A percentile compares a stretch with the other conserved stretches of the same genome.
These are phyloP conservation scores for Eremobia ochroleuca DNA, from an alignment of 2,888 invertebrate genomes.

Conservation along the genomic window DNA sequence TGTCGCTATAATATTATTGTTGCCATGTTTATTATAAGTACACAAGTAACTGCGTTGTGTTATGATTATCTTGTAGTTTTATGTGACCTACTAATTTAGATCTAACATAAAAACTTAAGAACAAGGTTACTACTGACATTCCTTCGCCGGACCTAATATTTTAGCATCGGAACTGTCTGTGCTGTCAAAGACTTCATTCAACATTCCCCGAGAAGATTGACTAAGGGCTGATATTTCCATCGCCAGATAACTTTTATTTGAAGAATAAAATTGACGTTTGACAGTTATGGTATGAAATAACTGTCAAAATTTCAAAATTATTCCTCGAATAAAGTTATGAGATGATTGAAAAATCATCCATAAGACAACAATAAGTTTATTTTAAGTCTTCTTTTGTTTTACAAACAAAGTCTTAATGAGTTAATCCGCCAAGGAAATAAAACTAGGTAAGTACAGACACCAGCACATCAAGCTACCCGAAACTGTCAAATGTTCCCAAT, in stretches of 20 bases:
- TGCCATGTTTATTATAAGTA: slow-evolving; percentile 54
- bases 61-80: slow-evolving; percentile 66
- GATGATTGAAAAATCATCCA: no score
- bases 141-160: slow-evolving; percentile 28
- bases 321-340: no score
- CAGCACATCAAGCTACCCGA: no score
- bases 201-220: slow-evolving; percentile 1
- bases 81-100: slow-evolving; percentile 64
- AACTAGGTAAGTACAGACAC: neutral
- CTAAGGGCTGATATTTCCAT: neutral
- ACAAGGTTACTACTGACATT: slow-evolving; percentile 51
- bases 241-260: no score
- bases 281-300: no score
- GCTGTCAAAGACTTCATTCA: neutral
- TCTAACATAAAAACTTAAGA: slow-evolving; percentile 31
- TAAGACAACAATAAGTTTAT: slow-evolving; percentile 12
- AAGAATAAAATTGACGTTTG: no score
- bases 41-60: slow-evolving; percentile 50
- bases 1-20: slow-evolving; percentile 66
- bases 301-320: no score
- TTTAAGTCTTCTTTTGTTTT: slow-evolving; percentile 26
- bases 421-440: slow-evolving; percentile 17
- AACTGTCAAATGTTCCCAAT: no score
- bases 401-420: slow-evolving; percentile 30
- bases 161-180: slow-evolving; percentile 8